A percentile compares a stretch with the other conserved stretches of the same genome.
These are phyloP conservation scores for Agriotes lineatus DNA, from an alignment of 2,888 invertebrate species.

Conservation along the genomic window DNA sequence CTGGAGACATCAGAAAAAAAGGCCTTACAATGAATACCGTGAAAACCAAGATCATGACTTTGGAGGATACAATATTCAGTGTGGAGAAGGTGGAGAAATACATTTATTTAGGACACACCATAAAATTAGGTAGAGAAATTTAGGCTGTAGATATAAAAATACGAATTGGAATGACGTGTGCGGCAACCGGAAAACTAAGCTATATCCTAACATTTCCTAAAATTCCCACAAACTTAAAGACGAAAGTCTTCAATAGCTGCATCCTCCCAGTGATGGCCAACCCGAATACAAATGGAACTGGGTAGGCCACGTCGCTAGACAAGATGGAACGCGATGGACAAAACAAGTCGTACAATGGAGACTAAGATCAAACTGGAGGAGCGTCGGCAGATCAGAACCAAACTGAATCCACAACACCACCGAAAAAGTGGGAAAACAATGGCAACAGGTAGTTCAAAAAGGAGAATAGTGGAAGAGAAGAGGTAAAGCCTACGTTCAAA, in stretches of 20 bases:
- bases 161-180: not conserved
- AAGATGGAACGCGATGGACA: not conserved
- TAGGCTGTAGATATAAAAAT: too few species aligned
- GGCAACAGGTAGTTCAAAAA: not conserved
- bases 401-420: not conserved
- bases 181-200: not conserved
- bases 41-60: too few species aligned
- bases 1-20: too few species aligned
- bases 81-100: not conserved
- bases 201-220: not conserved
- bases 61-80: not conserved
- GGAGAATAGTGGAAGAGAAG: not conserved
- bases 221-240: not conserved
- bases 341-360: not conserved
- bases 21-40: too few species aligned
- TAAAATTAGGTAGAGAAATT: too few species aligned
- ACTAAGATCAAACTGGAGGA: too few species aligned
- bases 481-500: not conserved
- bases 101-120: too few species aligned
- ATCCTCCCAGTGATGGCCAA: too few species aligned
- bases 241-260: not conserved
- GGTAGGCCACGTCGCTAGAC: not conserved
- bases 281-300: not conserved
- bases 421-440: too few species aligned
- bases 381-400: too few species aligned